Evolutionary conservation across 1,140 invertebrate species (phyloP).

Genomic region (Sitobion miscanthi): DNA sequence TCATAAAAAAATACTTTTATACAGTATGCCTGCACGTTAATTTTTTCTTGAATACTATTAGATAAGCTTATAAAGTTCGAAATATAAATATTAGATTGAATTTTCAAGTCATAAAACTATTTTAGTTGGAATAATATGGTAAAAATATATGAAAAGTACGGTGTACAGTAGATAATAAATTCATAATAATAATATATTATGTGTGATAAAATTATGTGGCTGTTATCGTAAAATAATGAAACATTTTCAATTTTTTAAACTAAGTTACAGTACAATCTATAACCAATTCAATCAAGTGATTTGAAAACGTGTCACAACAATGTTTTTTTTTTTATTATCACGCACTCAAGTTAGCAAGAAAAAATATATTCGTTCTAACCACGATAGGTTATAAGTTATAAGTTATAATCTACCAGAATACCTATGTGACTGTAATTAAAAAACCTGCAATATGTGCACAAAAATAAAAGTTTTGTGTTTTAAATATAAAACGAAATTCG

Average conservation of each 20-base stretch:
- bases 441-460: too few species aligned
- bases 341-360: background rate
- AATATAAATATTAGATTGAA: slow-evolving; percentile 19
- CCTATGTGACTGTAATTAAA: background rate
- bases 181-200: background rate
- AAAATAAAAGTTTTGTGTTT: too few species aligned
- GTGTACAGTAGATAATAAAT: background rate
- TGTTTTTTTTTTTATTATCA: background rate
- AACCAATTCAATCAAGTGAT: slow-evolving; percentile 1
- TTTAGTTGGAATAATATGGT: background rate
- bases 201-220: background rate
- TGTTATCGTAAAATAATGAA: background rate
- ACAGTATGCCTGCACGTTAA: background rate
- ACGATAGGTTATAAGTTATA: background rate
- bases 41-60: background rate
- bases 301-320: background rate
- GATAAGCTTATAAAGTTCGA: background rate
- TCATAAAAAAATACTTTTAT: background rate
- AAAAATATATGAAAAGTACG: background rate
- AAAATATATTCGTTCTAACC: background rate
- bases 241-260: slow-evolving; percentile 14
- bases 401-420: background rate
- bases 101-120: background rate
- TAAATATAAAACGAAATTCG: too few species aligned
- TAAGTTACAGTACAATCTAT: background rate